A percentile compares a stretch with the other conserved stretches of the same genome.
These are phyloP conservation scores for Dromius quadrimaculatus DNA, from an alignment of 2,888 invertebrate species.

Conservation along the genomic window DNA sequence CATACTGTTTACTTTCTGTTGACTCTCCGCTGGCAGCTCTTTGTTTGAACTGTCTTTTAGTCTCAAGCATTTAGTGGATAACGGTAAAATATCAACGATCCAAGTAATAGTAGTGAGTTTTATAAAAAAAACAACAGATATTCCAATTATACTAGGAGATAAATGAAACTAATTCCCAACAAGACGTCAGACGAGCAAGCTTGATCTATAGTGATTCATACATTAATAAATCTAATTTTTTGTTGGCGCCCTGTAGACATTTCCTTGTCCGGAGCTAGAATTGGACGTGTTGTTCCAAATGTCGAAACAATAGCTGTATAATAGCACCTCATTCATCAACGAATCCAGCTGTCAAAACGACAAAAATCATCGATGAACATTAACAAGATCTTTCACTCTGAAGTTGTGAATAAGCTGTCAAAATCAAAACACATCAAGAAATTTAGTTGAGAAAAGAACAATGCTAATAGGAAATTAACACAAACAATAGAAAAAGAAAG, in stretches of 20 bases:
- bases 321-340: slow-evolving; percentile 45
- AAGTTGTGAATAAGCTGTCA: slow-evolving; percentile 17
- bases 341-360: slow-evolving; percentile 42
- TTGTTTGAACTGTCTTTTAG: too few relatives aligned
- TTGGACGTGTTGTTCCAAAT: slow-evolving; percentile 46
- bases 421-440: slow-evolving; percentile 23
- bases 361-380: slow-evolving; percentile 16
- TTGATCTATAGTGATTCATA: slow-evolving; percentile 11
- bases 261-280: slow-evolving; percentile 28
- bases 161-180: slow-evolving; percentile 30
- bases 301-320: slow-evolving; percentile 47
- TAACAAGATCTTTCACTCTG: slow-evolving; percentile 39
- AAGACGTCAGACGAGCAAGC: slow-evolving; percentile 3
- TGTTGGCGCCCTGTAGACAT: slow-evolving; percentile 23
- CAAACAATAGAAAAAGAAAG: slow-evolving; percentile 6
- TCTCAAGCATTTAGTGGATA: too few relatives aligned
- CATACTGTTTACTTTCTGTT: too few relatives aligned
- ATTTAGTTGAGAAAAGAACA: slow-evolving; percentile 9
- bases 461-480: slow-evolving; percentile 11
- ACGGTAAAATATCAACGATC: background rate
- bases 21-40: background rate
- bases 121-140: slow-evolving; percentile 9
- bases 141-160: slow-evolving; percentile 32
- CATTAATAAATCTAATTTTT: slow-evolving; percentile 33
- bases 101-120: background rate